Conservation (phyloP, 2,888 invertebrate species). For the Sycophila texana region DNA sequence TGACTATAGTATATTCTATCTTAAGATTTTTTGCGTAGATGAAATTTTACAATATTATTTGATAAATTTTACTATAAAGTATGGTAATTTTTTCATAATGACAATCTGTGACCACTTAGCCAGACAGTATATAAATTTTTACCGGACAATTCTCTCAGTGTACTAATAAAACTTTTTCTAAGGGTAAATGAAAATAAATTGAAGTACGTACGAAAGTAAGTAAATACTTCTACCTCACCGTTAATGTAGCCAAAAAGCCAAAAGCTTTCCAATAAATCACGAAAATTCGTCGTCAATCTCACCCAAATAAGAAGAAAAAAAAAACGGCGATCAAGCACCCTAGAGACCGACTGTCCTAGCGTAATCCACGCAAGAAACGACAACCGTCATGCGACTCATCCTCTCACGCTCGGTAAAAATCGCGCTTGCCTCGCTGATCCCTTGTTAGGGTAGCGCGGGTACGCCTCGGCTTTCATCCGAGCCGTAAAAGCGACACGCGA, state of each 20-base stretch:
- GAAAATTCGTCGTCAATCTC: constrained; percentile 4
- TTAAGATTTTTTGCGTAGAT: no score
- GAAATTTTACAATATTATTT: no score
- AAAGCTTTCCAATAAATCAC: neutral
- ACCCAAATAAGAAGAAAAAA: neutral
- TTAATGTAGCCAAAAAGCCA: neutral
- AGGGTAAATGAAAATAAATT: no score
- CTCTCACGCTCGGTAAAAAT: constrained; percentile 3
- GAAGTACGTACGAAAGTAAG: neutral
- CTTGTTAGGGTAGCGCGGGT: constrained; percentile 51
- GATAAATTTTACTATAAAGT: no score
- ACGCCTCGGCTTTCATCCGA: constrained; percentile 35
- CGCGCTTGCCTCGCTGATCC: constrained; percentile 37
- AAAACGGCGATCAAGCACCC: neutral
- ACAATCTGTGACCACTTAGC: no score
- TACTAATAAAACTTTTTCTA: neutral
- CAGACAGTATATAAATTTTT: no score
- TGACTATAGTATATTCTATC: no score
- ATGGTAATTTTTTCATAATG: no score
- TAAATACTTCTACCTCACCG: neutral
- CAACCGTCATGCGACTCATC: constrained; percentile 45
- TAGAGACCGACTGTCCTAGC: neutral
- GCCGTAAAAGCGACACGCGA: constrained; percentile 54
- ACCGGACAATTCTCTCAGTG: no score
- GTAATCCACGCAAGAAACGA: constrained; percentile 28